Evolutionary conservation across 2,888 invertebrate species (phyloP).

Genomic region (Meiosimyza platycephala): DNA sequence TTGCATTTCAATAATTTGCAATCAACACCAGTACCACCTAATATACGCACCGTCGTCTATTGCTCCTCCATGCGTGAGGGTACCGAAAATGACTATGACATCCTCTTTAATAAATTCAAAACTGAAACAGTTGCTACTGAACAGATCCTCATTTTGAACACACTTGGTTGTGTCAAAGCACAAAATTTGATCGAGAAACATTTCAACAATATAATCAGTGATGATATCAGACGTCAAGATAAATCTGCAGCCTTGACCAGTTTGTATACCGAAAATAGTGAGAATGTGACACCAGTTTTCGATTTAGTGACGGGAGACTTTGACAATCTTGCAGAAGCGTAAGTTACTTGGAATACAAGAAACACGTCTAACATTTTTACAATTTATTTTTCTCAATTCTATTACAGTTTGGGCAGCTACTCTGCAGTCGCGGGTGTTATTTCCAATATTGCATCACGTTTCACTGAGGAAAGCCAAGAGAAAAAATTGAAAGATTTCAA

Average conservation of each 20-base stretch:
- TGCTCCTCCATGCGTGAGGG: constrained; percentile 80
- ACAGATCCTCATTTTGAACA: constrained; percentile 73
- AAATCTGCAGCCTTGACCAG: constrained; percentile 63
- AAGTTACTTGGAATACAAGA: constrained; percentile 46
- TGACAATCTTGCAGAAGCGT: constrained; percentile 55
- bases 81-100: constrained; percentile 73
- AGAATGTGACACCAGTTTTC: constrained; percentile 70
- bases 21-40: constrained; percentile 68
- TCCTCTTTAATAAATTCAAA: constrained; percentile 73
- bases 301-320: constrained; percentile 66
- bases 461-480: constrained; percentile 57
- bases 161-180: constrained; percentile 76
- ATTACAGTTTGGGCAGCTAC: constrained; percentile 58
- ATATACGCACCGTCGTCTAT: constrained; percentile 78
- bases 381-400: neutral
- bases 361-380: too few relatives aligned
- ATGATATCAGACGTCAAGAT: constrained; percentile 63
- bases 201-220: constrained; percentile 68
- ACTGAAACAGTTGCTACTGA: constrained; percentile 75
- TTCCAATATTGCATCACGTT: constrained; percentile 60
- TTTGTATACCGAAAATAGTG: constrained; percentile 70
- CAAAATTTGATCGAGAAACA: constrained; percentile 69
- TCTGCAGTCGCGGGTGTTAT: constrained; percentile 59
- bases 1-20: constrained; percentile 61
- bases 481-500: constrained; percentile 54